Evolutionary conservation across 2,113 vertebrate species (phyloP).

Genomic region (Dasyornis broadbenti): DNA sequence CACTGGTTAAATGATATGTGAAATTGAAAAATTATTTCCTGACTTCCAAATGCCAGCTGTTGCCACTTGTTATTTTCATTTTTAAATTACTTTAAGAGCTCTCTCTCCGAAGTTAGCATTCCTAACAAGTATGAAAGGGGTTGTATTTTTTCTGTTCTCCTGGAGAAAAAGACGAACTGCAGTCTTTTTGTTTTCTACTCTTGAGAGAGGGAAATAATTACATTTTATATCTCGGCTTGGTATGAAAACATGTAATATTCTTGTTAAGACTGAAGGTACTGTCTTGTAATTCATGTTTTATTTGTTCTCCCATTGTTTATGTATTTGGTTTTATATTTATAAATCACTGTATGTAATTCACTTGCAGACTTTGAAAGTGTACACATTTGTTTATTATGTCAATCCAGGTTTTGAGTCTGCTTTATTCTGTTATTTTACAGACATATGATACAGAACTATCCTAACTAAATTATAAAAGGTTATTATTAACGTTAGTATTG

Average conservation of each 20-base stretch:
- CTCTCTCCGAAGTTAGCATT: background rate
- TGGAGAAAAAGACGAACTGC: background rate
- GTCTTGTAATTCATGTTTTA: background rate
- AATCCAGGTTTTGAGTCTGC: accelerated
- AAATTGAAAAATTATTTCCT: background rate
- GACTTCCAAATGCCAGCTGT: background rate
- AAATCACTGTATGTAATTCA: background rate
- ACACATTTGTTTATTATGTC: background rate
- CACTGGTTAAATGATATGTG: background rate
- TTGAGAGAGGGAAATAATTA: background rate
- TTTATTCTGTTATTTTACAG: background rate
- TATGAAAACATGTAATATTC: background rate
- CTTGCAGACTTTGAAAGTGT: background rate
- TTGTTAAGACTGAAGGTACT: background rate
- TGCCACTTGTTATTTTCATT: background rate
- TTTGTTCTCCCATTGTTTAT: background rate
- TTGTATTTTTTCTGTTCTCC: background rate
- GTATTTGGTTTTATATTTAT: background rate
- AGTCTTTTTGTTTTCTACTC: background rate
- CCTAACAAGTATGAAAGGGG: background rate
- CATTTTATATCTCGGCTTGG: background rate
- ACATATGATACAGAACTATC: background rate
- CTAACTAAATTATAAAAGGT: background rate
- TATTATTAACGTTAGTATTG: background rate
- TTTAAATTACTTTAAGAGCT: background rate